Percentiles rank a stretch among this genome's conserved stretches.
These are phyloP conservation scores for Athripsodes cinereus DNA, from an alignment of 2,888 invertebrate genomes.

Conservation along the genomic window DNA sequence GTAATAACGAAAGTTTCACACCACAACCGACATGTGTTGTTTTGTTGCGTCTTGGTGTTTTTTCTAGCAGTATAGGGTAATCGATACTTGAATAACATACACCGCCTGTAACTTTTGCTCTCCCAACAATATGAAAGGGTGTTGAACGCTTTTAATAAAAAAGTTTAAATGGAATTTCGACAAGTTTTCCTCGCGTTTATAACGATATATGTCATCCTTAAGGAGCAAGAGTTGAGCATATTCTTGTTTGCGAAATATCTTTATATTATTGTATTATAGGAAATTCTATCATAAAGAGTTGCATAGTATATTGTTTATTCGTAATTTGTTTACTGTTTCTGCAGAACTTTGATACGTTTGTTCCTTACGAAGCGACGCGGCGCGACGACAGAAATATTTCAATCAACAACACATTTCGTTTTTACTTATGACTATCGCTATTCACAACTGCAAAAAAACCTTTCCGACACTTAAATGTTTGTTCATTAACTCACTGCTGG, in stretches of 20 bases:
- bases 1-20: conserved; percentile 27
- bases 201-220: conserved; percentile 2
- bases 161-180: conserved; percentile 14
- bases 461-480: no score
- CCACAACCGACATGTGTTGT: conserved; percentile 16
- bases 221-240: background rate
- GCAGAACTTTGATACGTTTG: no score
- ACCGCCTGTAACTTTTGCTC: conserved; percentile 9
- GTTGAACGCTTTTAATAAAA: conserved; percentile 19
- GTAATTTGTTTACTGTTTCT: no score
- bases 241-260: no score
- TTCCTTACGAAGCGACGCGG: no score
- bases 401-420: conserved; percentile 17
- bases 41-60: conserved; percentile 19
- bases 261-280: background rate
- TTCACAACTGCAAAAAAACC: no score
- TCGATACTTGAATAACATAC: conserved; percentile 25
- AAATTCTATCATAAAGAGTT: background rate
- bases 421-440: background rate
- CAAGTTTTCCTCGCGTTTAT: background rate
- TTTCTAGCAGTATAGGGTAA: conserved; percentile 6
- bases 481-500: no score
- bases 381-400: conserved; percentile 7
- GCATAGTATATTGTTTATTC: background rate
- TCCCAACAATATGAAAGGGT: conserved; percentile 13